phyloP scores from a whole-genome alignment of 2,888 invertebrate species.

The Ichneumon xanthorius region DNA sequence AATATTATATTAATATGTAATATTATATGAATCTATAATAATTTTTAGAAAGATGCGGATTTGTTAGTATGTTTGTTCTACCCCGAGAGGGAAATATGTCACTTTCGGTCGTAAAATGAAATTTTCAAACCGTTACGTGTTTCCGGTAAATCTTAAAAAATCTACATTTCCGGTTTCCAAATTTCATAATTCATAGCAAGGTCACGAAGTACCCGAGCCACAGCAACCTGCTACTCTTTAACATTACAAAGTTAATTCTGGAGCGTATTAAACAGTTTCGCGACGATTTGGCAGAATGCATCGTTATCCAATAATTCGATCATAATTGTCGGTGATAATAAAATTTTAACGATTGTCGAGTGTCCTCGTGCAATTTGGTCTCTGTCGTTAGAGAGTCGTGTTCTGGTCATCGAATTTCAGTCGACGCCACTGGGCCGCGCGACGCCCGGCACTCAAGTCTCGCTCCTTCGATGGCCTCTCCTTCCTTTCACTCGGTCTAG shows the following conservation, averaged over 20 bases:
- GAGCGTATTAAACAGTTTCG: background rate
- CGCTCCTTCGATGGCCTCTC: constrained; percentile 40
- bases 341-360: constrained; percentile 12
- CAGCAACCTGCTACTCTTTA: too few relatives aligned
- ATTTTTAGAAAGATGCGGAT: too few relatives aligned
- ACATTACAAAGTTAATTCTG: background rate
- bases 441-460: constrained; percentile 46
- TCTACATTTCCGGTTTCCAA: too few relatives aligned
- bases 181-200: too few relatives aligned
- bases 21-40: too few relatives aligned
- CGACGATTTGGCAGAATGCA: background rate
- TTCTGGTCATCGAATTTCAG: constrained; percentile 38
- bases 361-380: background rate
- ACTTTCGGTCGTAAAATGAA: too few relatives aligned
- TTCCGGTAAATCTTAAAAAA: too few relatives aligned
- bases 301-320: background rate
- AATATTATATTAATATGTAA: too few relatives aligned
- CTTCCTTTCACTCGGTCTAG: constrained; percentile 25
- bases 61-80: too few relatives aligned
- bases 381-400: background rate
- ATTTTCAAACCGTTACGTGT: too few relatives aligned
- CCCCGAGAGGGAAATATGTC: too few relatives aligned
- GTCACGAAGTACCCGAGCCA: too few relatives aligned
- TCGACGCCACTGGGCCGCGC: constrained; percentile 46
- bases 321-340: background rate